Base-by-base conservation (phyloP, 2,888 invertebrate species). In the Rhamnusium bicolor region DNA sequence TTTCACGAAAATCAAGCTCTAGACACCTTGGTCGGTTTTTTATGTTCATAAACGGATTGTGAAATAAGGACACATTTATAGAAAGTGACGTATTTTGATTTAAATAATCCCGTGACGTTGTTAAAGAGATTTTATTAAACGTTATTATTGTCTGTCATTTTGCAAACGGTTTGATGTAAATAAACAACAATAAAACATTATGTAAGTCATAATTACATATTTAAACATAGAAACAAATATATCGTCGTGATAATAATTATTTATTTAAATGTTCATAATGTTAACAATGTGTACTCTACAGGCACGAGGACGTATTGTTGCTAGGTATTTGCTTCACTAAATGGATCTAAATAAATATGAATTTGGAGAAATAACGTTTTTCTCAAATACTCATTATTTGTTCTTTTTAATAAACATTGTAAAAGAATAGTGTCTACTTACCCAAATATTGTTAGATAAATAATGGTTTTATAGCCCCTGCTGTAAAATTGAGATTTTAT, bases 391-490 rank as follows among this genome's bases (percentile, higher is more conserved):
- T 72, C 72, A 56, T 63, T 82, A 78, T 83, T 83, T 84, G 81
- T 80, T 83, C 80, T 79, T 83, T 82, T 82, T 78, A 82, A 77
- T 82, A 82, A 84, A 84, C 83, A 82, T 82, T 80, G 81, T 84
- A 82, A 84, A 83, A 77, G 69, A 76, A 77, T 75, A 76, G 72
- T 74, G 77, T 80, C 75, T 78, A 76, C 78, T 73, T 73, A 73
- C 71, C 74, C 78, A 72, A 76, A 76, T 72, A 75, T 69, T 75
- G 73, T 77, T 73, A 71, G 60, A 75, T 71, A 78, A 78, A 74
- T 75, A 76, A 69, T 70, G 71, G 69, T 69, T 77, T 77, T 77
- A 77, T 73, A 68, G 47, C 70, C 63, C 63, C 58, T 14, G 61
- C 70, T 72, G 65, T 76, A 76, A 74, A 76, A 66, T 67, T 62